Evolutionary conservation across 2,888 invertebrate species (phyloP).

Genomic region (Drosophila flavopinicola): DNA sequence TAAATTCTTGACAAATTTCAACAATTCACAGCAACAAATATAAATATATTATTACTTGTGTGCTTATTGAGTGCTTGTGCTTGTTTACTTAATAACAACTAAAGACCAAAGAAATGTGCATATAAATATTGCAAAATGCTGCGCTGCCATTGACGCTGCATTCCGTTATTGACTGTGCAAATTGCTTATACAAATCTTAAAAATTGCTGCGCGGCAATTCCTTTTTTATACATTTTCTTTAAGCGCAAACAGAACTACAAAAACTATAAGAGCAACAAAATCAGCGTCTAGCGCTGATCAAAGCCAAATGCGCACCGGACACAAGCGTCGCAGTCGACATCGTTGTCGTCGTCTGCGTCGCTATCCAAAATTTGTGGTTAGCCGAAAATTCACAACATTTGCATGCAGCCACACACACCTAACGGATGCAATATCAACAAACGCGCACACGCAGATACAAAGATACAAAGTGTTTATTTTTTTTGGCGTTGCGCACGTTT

Average conservation of each 20-base stretch:
- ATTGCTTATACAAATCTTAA: constrained; percentile 61
- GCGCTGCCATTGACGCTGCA: constrained; percentile 22
- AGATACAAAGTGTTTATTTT: constrained; percentile 60
- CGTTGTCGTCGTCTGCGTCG: constrained; percentile 10
- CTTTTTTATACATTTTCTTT: constrained; percentile 27
- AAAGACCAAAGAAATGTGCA: constrained; percentile 35
- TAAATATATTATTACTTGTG: constrained; percentile 5
- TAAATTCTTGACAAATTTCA: neutral
- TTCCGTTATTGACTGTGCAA: constrained; percentile 28
- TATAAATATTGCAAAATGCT: constrained; percentile 36
- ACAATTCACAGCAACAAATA: neutral
- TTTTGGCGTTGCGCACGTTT: constrained; percentile 62
- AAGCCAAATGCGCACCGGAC: constrained; percentile 77
- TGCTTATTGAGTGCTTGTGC: neutral
- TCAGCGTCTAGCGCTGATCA: constrained; percentile 53
- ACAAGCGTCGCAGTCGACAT: constrained; percentile 52
- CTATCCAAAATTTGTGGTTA: constrained; percentile 41
- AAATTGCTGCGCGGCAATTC: constrained; percentile 15
- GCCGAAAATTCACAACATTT: constrained; percentile 69
- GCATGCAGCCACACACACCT: constrained; percentile 72
- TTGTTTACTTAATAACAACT: constrained; percentile 12
- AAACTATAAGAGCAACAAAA: constrained; percentile 17
- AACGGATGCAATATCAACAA: constrained; percentile 69
- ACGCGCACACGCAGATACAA: constrained; percentile 39
- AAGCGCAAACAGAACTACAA: constrained; percentile 55